A percentile compares a stretch with the other conserved stretches of the same genome.
Conservation (phyloP, 2,888 invertebrate species). For the Coenonympha glycerion region DNA sequence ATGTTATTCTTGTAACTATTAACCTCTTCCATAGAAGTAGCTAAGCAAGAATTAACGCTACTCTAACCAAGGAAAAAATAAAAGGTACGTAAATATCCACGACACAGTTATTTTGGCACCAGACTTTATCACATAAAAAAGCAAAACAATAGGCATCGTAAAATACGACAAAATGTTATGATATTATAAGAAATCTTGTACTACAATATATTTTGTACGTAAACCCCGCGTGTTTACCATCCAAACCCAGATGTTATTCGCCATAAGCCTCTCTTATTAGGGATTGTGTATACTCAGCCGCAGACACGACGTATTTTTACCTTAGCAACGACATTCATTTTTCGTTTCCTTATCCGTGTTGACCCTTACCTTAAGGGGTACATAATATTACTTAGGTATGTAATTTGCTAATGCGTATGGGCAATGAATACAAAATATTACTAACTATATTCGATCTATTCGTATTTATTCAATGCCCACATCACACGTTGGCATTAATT, state of each 20-base stretch:
- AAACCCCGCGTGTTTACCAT: conserved; percentile 62
- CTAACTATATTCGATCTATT: no score
- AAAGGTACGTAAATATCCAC: background rate
- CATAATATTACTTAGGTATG: no score
- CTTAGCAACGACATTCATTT: no score
- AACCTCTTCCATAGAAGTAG: no score
- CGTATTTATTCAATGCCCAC: no score
- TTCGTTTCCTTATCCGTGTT: no score
- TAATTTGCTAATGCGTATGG: no score
- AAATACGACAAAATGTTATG: conserved; percentile 1
- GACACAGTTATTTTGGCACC: background rate
- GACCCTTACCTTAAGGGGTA: background rate
- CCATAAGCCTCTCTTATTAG: conserved; percentile 72
- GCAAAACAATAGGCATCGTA: background rate
- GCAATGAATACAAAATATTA: no score
- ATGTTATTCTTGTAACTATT: no score
- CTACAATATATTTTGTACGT: conserved; percentile 67
- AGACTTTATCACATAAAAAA: background rate
- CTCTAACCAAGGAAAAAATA: no score
- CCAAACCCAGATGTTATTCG: conserved; percentile 70
- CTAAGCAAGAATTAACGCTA: no score
- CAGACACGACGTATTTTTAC: conserved; percentile 41
- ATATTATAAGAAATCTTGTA: conserved; percentile 43
- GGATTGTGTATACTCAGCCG: conserved; percentile 62
- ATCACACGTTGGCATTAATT: no score